These are phyloP conservation scores for Gobio occitaniae DNA, from an alignment of 2,797 vertebrate genomes.

Conservation along the genomic window DNA sequence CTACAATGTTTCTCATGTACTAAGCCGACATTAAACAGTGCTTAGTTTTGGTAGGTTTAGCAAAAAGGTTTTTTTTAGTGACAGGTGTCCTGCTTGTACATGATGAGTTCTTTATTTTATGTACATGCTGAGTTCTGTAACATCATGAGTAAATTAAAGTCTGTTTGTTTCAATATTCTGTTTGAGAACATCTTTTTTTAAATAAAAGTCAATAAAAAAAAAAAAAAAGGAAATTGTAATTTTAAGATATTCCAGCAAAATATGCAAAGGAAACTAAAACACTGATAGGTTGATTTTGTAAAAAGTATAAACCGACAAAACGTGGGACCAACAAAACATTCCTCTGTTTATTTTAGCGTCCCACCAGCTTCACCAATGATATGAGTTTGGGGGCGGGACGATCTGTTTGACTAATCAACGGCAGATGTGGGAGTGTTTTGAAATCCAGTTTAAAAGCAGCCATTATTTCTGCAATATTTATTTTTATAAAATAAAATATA, in stretches of 20 bases:
- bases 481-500: not conserved
- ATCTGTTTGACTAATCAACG: not conserved
- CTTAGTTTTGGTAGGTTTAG: not conserved
- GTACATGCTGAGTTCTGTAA: slow-evolving; percentile 17
- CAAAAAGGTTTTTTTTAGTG: slow-evolving; percentile 14
- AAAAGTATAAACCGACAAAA: not conserved
- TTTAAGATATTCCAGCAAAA: no score
- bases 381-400: not conserved
- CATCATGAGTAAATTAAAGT: slow-evolving; percentile 11
- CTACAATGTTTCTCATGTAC: not conserved
- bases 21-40: not conserved
- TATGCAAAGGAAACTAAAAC: not conserved
- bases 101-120: not conserved
- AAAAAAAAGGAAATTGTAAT: no score
- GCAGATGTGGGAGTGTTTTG: not conserved
- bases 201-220: no score
- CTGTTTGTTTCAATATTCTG: slow-evolving; percentile 17
- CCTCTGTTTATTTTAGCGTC: not conserved
- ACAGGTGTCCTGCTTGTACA: not conserved
- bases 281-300: not conserved
- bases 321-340: not conserved
- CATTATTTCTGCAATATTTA: not conserved
- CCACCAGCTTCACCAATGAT: not conserved
- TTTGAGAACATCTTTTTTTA: not conserved
- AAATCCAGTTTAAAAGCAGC: not conserved